Base-by-base conservation (phyloP, 92 coral and sea anemone genomes). In the Heliopora coerulea region DNA sequence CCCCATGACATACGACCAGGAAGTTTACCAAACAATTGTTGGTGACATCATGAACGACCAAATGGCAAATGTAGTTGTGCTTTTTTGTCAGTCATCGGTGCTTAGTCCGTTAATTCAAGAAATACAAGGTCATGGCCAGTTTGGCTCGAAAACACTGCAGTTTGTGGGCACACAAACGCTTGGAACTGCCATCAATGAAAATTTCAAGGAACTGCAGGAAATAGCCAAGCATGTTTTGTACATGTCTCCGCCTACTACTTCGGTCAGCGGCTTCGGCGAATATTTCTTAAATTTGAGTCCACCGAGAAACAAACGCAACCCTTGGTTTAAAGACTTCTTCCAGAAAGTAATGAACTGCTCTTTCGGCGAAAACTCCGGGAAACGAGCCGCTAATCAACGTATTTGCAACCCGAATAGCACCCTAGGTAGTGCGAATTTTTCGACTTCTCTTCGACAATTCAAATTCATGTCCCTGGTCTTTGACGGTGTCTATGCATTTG, bases 301-400 rank as follows among this genome's bases (percentile, higher is more conserved):
- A 6, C 18, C 48, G 21, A 85, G 65, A 37, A 90, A 90, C 72
- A 30, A 79, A 13, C 75, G 91, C 30, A 88, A 88, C 65, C 91
- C 91, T 27, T 90, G 96, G 97, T 91, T 88, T 30, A 59, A 37
- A 52, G 89, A 83, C 27, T 91, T 84, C 68, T 91, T 89, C 89
- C 86, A 86, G 75, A 69, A 82, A 6, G 76, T 60, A 59, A 80
- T 75, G 46, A 78, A 74, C 58, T 88, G 97, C 48, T 8, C 58
- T 25, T 67, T 67, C 26, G 34, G 31, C 18, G 54, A 5, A 42
- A n/a, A 18, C 8, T 23, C 33, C 24, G 15, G 13, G 23, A 15
- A 23, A 3, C 58, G 20, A 50, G 21, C 30, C 23, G 39, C 42
- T 13, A 39, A 63, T 30, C 0, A 1, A 52, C 24, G 15, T 13